phyloP scores from a whole-genome alignment of 2,888 invertebrate genomes.

The Ischnura elegans region DNA sequence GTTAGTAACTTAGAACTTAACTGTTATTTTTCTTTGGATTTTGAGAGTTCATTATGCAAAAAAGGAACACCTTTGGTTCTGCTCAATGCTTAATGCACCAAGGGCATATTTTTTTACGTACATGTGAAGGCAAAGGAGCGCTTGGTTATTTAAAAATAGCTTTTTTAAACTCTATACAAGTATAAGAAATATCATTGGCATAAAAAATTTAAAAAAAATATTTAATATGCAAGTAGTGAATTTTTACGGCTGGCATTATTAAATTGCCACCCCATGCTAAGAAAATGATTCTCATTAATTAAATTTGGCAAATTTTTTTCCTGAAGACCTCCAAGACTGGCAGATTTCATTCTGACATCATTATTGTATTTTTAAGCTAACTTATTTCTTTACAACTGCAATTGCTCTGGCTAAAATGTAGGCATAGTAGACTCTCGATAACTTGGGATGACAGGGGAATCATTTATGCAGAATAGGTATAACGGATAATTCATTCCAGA shows the following conservation, averaged over 20 bases:
- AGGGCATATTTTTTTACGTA: conserved; percentile 50
- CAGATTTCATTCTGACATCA: neutral
- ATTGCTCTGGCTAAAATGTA: neutral
- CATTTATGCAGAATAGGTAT: no score
- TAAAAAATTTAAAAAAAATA: neutral
- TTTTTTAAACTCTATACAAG: neutral
- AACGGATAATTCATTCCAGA: no score
- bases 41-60: conserved; percentile 2
- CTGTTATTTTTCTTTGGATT: conserved; percentile 32
- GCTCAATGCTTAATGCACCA: conserved; percentile 42
- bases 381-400: neutral
- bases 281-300: neutral
- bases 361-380: neutral
- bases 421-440: neutral
- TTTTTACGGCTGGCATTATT: neutral
- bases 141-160: conserved; percentile 20
- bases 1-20: neutral
- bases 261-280: neutral
- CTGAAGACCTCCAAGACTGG: neutral
- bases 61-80: conserved; percentile 26
- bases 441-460: no score
- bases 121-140: neutral
- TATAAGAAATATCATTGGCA: conserved; percentile 2
- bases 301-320: neutral
- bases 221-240: neutral